phyloP scores from a whole-genome alignment of 2,113 vertebrate genomes.

The Silurus glanis region DNA sequence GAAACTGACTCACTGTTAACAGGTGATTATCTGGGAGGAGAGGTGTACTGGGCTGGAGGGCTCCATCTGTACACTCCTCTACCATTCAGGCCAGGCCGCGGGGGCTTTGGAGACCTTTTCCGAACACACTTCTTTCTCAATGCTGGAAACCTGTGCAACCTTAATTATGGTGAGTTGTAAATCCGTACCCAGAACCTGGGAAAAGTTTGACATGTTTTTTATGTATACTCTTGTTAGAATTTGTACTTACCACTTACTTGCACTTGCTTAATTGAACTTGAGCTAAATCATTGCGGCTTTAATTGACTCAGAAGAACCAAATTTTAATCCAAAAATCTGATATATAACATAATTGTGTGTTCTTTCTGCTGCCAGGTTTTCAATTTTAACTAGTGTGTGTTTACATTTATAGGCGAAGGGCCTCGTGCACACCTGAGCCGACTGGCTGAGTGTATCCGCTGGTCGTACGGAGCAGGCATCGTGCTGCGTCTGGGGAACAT shows the following conservation, averaged over 20 bases:
- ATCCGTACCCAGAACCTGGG: background rate
- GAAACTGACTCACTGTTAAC: background rate
- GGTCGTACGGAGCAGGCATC: constrained; percentile 91
- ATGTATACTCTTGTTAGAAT: background rate
- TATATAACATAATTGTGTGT: background rate
- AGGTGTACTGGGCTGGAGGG: constrained; percentile 93
- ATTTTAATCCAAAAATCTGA: background rate
- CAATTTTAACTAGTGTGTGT: background rate
- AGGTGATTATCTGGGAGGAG: constrained; percentile 97
- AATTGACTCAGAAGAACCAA: background rate
- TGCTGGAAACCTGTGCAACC: constrained; percentile 95
- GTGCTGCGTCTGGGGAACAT: constrained; percentile 94
- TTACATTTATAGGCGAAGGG: constrained; percentile 80
- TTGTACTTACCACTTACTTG: background rate
- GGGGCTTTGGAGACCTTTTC: constrained; percentile 94
- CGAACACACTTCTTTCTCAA: constrained; percentile 97
- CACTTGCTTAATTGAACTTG: too few species aligned
- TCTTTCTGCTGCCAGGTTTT: background rate
- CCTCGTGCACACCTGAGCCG: constrained; percentile 85
- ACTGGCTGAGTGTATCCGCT: constrained; percentile 89
- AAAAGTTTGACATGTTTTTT: background rate
- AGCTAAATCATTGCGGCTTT: background rate
- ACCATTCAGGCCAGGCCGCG: constrained; percentile 89
- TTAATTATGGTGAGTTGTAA: constrained; percentile 85
- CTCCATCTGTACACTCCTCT: constrained; percentile 93